Conservation (phyloP, 1,140 invertebrate genomes). For the Rhyacophila brunnea region DNA sequence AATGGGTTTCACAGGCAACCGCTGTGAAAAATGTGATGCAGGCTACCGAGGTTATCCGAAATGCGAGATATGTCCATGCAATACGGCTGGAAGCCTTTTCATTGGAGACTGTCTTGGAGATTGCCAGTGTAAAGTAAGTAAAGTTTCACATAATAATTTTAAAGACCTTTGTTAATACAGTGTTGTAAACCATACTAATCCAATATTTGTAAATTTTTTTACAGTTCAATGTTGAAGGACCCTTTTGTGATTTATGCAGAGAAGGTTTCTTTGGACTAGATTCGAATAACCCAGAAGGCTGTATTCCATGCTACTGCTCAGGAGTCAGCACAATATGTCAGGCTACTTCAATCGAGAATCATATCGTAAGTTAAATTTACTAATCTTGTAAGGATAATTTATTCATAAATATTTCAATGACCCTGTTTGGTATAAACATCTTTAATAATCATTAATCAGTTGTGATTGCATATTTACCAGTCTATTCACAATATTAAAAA, state of each 20-base stretch:
- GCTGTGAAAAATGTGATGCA: slow-evolving; percentile 81
- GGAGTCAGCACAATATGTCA: slow-evolving; percentile 75
- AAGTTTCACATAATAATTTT: too few relatives aligned
- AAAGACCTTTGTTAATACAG: too few relatives aligned
- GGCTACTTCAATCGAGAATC: slow-evolving; percentile 58
- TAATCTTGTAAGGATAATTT: slow-evolving; percentile 1
- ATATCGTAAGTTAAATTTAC: slow-evolving; percentile 51
- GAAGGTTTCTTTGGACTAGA: slow-evolving; percentile 81
- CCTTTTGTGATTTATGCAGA: slow-evolving; percentile 79
- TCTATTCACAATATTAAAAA: too few relatives aligned
- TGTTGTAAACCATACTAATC: too few relatives aligned
- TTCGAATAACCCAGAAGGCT: slow-evolving; percentile 75
- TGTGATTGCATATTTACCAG: too few relatives aligned
- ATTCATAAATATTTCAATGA: not conserved
- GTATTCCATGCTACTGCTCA: slow-evolving; percentile 89
- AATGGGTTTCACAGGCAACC: slow-evolving; percentile 75
- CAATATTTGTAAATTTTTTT: too few relatives aligned
- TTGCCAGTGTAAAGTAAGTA: slow-evolving; percentile 79
- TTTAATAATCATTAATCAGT: too few relatives aligned
- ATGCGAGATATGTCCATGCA: slow-evolving; percentile 81
- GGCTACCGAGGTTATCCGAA: slow-evolving; percentile 78
- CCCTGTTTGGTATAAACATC: too few relatives aligned
- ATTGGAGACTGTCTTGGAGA: slow-evolving; percentile 74
- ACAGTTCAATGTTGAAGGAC: slow-evolving; percentile 72
- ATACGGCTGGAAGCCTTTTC: slow-evolving; percentile 67